Evolutionary conservation across 2,888 invertebrate species (phyloP), one percentile per base, ranked within the genome.

Genomic region (Gasteruption jaculator): DNA sequence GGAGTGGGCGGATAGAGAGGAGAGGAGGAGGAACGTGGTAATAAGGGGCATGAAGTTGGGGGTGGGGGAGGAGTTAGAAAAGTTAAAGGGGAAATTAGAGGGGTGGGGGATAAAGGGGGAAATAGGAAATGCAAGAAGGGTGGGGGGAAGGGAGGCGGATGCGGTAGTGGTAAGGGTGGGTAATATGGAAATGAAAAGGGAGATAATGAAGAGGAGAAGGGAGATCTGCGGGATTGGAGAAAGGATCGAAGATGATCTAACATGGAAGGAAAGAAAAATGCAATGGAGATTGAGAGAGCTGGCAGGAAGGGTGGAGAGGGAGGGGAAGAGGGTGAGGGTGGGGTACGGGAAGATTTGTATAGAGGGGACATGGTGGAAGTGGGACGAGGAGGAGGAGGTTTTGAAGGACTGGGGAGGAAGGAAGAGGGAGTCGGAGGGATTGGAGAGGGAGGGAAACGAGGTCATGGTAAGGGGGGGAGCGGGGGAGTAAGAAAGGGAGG

Each of bases 401-500:
- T 16, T 25, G 26, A 22, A 14, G 26, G 4, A 7, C 20, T 19
- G 27, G 5, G 22, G 26, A 35, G 38, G 32, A 5, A 46, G 29
- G 14, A 39, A 24, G 10, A 39, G 10, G 7, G 25, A 33, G 4
- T 4, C 38, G 19, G 38, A 19, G 14, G 41, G 33, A 1, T 34
- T 10, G 2, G 31, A 26, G 1, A 24, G 27, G 4, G 34, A 18
- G 14, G 24, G 39, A 14, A 15, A 20, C 2, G 36, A 41, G n/a
- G 45, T 41, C 12, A 10, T 42, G n/a, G 38, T 41, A 5, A 22
- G 12, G 6, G 19, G 33, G 21, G 16, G 1, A 14, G 15, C 12
- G 25, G 20, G 8, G 15, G 10, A 21, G 21, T 11, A 29, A 19
- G 26, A 21, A 20, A 7, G 22, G 21, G 24, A 12, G 31, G 30